Conservation (phyloP, 2,113 vertebrate genomes). For the Dendropsophus ebraccatus region DNA sequence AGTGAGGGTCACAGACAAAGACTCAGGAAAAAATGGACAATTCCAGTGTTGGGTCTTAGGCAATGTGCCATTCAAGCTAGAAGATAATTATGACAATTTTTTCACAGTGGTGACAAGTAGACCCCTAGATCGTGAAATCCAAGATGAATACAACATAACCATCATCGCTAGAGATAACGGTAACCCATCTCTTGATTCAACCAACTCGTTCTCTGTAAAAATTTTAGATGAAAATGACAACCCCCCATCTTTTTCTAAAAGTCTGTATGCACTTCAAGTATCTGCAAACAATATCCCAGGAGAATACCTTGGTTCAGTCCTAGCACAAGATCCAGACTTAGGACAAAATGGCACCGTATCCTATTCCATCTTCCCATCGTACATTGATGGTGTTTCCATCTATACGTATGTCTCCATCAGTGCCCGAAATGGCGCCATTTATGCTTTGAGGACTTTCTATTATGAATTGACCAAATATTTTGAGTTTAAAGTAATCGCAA, state of each 20-base stretch:
- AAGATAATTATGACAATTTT: slow-evolving; percentile 97
- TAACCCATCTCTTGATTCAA: slow-evolving; percentile 91
- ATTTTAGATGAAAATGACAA: slow-evolving; percentile 98
- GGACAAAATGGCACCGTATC: slow-evolving; percentile 96
- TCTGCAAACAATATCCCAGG: slow-evolving; percentile 98
- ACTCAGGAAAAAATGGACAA: slow-evolving; percentile 94
- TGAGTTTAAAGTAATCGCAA: slow-evolving; percentile 94
- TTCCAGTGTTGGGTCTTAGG: slow-evolving; percentile 94
- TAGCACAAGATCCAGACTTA: slow-evolving; percentile 93
- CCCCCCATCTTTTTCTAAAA: slow-evolving; percentile 91
- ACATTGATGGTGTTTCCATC: slow-evolving; percentile 93
- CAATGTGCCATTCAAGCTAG: slow-evolving; percentile 89
- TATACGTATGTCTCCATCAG: slow-evolving; percentile 97
- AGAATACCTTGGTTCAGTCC: slow-evolving; percentile 92
- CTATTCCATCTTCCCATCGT: slow-evolving; percentile 93
- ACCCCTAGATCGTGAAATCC: slow-evolving; percentile 89
- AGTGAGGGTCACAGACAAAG: slow-evolving; percentile 93
- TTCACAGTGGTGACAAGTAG: slow-evolving; percentile 95
- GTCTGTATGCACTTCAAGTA: slow-evolving; percentile 93
- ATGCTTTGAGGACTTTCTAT: slow-evolving; percentile 95
- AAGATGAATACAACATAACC: slow-evolving; percentile 96
- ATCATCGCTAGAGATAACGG: slow-evolving; percentile 95
- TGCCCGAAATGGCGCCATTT: slow-evolving; percentile 96
- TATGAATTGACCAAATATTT: slow-evolving; percentile 97
- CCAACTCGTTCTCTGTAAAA: slow-evolving; percentile 92